Percentiles rank a stretch among this genome's conserved stretches.
Conservation (phyloP, 1,140 invertebrate species). For the Tyrophagus putrescentiae region DNA sequence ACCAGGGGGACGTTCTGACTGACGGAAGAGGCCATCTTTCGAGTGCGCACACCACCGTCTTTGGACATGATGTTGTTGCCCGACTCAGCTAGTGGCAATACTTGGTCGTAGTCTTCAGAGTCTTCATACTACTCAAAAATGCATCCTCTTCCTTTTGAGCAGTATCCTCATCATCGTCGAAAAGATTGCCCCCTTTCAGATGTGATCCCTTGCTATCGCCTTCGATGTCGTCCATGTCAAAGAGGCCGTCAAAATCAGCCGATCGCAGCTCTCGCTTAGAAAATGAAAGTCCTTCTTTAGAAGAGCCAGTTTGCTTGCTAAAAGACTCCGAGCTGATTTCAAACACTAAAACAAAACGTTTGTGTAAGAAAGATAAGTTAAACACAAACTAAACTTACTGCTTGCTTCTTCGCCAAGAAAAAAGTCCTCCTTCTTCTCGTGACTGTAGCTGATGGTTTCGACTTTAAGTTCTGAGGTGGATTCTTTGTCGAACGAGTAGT, state of each 20-base stretch:
- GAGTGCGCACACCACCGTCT: not conserved
- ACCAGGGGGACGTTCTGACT: not conserved
- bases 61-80: not conserved
- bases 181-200: not conserved
- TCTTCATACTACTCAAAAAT: not conserved
- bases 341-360: too few species aligned
- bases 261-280: not conserved
- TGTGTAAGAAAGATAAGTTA: too few species aligned
- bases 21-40: not conserved
- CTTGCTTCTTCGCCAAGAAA: not conserved
- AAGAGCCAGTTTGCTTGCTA: too few species aligned
- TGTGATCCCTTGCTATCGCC: too few species aligned
- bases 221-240: constrained; percentile 14
- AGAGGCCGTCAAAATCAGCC: not conserved
- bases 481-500: not conserved
- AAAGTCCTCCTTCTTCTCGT: not conserved
- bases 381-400: too few species aligned
- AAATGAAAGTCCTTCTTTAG: not conserved
- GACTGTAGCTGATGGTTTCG: not conserved
- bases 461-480: too few species aligned
- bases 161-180: not conserved
- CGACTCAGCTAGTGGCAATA: not conserved
- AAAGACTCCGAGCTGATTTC: too few species aligned
- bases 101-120: not conserved
- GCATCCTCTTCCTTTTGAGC: not conserved